phyloP scores from a whole-genome alignment of 2,113 vertebrate genomes.

The Melanocharis versteri region DNA sequence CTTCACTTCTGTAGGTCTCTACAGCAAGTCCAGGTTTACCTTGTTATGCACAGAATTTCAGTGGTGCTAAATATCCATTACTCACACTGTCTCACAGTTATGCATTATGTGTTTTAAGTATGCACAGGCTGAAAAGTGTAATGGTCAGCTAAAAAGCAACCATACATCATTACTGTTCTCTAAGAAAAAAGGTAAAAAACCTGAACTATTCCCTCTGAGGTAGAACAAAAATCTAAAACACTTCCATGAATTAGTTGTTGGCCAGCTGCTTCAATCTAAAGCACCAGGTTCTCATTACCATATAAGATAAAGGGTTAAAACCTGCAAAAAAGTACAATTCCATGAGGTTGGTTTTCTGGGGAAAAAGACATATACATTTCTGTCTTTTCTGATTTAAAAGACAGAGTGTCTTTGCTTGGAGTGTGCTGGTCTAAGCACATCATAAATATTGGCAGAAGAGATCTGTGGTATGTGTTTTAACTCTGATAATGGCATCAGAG shows the following conservation, averaged over 20 bases:
- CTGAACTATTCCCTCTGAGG: not conserved
- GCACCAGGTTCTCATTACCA: not conserved
- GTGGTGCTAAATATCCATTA: not conserved
- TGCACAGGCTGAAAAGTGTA: not conserved
- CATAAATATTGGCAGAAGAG: not conserved
- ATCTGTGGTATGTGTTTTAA: not conserved
- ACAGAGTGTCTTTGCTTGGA: not conserved
- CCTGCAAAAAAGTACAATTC: not conserved
- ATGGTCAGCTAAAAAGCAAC: not conserved
- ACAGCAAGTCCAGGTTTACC: not conserved
- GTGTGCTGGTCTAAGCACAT: not conserved
- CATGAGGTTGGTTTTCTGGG: not conserved
- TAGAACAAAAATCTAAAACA: not conserved
- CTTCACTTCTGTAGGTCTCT: not conserved
- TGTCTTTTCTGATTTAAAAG: not conserved
- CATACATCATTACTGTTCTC: not conserved
- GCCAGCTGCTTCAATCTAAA: not conserved
- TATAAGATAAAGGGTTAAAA: not conserved
- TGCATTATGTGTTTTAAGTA: not conserved
- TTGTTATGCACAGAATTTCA: not conserved
- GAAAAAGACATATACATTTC: not conserved
- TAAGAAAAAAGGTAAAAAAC: not conserved
- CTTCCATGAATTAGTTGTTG: not conserved
- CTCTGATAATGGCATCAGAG: not conserved
- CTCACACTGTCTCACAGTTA: not conserved